Conservation (phyloP, 2,888 invertebrate species). For the Dryocosmus kuriphilus region DNA sequence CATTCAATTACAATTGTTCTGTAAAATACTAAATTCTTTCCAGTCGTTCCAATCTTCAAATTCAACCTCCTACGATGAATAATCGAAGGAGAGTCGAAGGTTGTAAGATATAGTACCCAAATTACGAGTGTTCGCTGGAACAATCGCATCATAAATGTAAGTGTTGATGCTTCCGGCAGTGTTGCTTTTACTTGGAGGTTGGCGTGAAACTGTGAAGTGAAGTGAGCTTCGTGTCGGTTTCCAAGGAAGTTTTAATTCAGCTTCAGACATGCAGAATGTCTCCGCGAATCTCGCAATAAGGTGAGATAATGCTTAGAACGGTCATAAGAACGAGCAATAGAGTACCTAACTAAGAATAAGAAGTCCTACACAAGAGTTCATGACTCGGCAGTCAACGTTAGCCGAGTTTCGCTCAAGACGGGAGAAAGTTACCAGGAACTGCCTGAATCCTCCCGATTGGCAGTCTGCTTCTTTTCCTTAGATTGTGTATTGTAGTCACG, state of each 20-base stretch:
- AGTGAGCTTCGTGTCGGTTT: constrained; percentile 26
- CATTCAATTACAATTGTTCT: constrained; percentile 2
- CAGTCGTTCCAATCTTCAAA: background rate
- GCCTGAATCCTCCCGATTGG: constrained; percentile 45
- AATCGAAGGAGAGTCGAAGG: background rate
- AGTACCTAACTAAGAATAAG: constrained; percentile 47
- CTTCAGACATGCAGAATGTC: constrained; percentile 50
- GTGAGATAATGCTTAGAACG: constrained; percentile 58
- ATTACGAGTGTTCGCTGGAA: background rate
- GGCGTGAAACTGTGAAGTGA: constrained; percentile 6
- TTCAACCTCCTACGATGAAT: background rate
- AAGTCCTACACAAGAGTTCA: constrained; percentile 70
- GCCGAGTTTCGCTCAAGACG: constrained; percentile 69
- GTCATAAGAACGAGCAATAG: constrained; percentile 43
- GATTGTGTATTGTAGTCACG: constrained; percentile 47
- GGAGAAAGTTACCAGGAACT: constrained; percentile 69
- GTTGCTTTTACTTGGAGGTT: background rate
- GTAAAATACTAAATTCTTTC: background rate
- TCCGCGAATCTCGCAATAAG: constrained; percentile 57
- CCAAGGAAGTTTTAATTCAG: constrained; percentile 31
- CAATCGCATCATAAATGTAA: background rate
- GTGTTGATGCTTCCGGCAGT: constrained; percentile 7
- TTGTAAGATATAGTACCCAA: background rate
- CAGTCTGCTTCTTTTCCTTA: constrained; percentile 32
- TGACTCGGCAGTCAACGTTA: constrained; percentile 70